Percentiles rank a stretch among this genome's conserved stretches.
Conservation (phyloP, 2,113 vertebrate genomes). For the Rhodinocichla rosea region DNA sequence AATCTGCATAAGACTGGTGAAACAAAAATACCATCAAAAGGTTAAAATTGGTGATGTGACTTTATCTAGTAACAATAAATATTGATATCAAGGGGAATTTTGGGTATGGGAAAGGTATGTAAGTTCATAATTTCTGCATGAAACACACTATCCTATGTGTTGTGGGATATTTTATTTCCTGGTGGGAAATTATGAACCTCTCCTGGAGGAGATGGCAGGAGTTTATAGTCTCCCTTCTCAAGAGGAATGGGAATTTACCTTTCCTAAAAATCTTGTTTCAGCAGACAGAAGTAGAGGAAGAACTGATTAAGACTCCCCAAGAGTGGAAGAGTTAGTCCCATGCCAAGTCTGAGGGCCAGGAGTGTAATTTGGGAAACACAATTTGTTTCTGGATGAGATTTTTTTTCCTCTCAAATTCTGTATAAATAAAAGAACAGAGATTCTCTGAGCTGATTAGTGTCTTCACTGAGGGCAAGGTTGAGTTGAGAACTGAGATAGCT, state of each 20-base stretch:
- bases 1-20: background rate
- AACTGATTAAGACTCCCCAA: background rate
- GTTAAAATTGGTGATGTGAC: background rate
- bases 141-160: rapidly evolving
- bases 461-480: background rate
- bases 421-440: background rate
- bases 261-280: background rate
- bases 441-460: background rate
- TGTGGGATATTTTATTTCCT: background rate
- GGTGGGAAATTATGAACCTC: background rate
- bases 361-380: background rate
- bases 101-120: rapidly evolving
- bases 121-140: background rate
- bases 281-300: background rate
- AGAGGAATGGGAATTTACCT: background rate
- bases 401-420: background rate
- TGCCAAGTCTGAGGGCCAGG: background rate
- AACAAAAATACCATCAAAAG: background rate
- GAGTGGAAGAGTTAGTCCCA: background rate
- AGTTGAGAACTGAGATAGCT: background rate
- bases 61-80: background rate
- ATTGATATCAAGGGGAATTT: background rate
- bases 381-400: background rate
- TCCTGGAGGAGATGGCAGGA: background rate
- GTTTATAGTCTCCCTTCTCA: background rate